These are phyloP conservation scores for Camponotus vicinus DNA, from an alignment of 1,140 invertebrate genomes.

Conservation along the genomic window DNA sequence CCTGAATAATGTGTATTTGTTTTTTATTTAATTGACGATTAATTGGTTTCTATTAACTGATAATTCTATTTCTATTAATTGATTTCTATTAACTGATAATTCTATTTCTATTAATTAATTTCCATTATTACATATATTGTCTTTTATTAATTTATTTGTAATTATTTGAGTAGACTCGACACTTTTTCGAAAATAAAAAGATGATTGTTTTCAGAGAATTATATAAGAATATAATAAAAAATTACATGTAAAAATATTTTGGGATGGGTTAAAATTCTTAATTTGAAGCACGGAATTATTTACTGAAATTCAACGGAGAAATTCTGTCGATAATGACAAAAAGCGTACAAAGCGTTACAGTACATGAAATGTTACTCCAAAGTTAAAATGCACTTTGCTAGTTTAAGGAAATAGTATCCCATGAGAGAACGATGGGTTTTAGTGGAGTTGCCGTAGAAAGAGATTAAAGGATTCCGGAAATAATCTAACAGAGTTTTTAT, in stretches of 20 bases:
- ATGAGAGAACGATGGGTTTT: conserved; percentile 51
- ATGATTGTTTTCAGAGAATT: not conserved
- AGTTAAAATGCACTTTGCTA: conserved; percentile 39
- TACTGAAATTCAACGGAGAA: not conserved
- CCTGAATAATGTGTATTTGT: not conserved
- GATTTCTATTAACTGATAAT: too few relatives aligned
- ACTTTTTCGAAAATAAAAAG: not conserved
- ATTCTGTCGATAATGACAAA: conserved; percentile 40
- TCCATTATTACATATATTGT: not conserved
- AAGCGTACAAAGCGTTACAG: conserved; percentile 39
- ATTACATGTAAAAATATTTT: not conserved
- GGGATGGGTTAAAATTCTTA: not conserved
- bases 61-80: not conserved
- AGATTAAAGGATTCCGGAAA: conserved; percentile 62
- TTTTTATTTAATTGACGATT: not conserved
- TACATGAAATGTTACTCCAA: conserved; percentile 55
- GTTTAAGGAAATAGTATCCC: conserved; percentile 47
- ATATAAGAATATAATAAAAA: not conserved
- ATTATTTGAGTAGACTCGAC: not conserved
- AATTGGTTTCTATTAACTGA: not conserved
- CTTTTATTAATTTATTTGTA: not conserved
- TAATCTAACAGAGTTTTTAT: conserved; percentile 57
- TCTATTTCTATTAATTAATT: not conserved
- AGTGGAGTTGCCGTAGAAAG: conserved; percentile 49
- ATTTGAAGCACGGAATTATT: not conserved